These are phyloP conservation scores for Ostrea denselamellosa DNA, from an alignment of 1,140 invertebrate species.

Conservation along the genomic window DNA sequence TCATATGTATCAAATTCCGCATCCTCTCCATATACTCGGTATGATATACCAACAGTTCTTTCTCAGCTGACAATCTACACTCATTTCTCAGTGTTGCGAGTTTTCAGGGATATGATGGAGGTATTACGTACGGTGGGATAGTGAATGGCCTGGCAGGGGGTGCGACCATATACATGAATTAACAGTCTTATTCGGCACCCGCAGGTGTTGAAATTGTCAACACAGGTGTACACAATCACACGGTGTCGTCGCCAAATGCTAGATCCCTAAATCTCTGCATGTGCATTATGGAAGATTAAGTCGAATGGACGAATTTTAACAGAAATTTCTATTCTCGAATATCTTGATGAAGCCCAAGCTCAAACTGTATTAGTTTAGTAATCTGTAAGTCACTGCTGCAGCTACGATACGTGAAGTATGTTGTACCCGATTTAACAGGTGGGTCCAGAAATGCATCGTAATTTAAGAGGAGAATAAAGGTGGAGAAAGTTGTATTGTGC, in stretches of 20 bases:
- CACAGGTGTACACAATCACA: conserved; percentile 22
- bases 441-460: background rate
- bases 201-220: conserved; percentile 34
- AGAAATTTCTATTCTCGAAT: background rate
- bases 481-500: conserved; percentile 30
- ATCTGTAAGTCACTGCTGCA: conserved; percentile 6
- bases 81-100: conserved; percentile 15
- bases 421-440: background rate
- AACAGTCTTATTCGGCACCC: conserved; percentile 9
- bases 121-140: background rate
- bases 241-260: conserved; percentile 13
- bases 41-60: background rate
- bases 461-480: conserved; percentile 18
- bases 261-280: conserved; percentile 25
- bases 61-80: background rate
- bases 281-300: conserved; percentile 37
- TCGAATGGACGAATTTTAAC: background rate
- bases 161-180: conserved; percentile 17
- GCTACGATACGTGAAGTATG: background rate
- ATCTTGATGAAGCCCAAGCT: background rate
- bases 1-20: conserved; percentile 20
- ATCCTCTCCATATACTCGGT: background rate
- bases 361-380: conserved; percentile 4
- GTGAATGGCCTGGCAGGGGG: conserved; percentile 16
- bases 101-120: conserved; percentile 1